Evolutionary conservation across 2,113 vertebrate species (phyloP).

Genomic region (Pseudopodoces humilis): DNA sequence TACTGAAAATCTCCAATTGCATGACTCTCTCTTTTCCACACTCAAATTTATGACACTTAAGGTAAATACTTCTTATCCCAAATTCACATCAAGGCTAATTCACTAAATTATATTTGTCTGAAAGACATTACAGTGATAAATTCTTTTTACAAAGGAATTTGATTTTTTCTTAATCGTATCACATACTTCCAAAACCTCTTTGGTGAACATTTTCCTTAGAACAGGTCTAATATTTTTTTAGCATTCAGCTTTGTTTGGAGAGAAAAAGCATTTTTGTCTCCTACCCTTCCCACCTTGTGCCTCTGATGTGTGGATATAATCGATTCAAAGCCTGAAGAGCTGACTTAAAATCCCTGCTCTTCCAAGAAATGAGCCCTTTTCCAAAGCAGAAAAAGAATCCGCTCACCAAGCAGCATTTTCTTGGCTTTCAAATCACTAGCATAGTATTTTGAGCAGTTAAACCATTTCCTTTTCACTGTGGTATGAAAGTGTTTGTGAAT

Average conservation of each 20-base stretch:
- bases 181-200: background rate
- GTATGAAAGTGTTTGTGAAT: background rate
- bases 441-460: background rate
- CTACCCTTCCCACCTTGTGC: background rate
- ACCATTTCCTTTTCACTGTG: background rate
- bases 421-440: background rate
- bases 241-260: background rate
- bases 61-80: background rate
- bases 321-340: background rate
- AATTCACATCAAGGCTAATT: background rate
- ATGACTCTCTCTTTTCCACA: background rate
- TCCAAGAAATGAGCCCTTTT: background rate
- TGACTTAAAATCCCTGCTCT: background rate
- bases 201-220: background rate
- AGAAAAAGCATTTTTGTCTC: background rate
- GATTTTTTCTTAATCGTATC: rapidly evolving
- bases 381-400: background rate
- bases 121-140: background rate
- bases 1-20: background rate
- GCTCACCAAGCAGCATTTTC: background rate
- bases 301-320: background rate
- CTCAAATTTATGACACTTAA: background rate
- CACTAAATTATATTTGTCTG: background rate
- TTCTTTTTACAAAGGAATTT: background rate
- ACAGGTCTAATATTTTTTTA: background rate